Conservation (phyloP, 2,888 invertebrate species). For the Harpagoxenus sublaevis region DNA sequence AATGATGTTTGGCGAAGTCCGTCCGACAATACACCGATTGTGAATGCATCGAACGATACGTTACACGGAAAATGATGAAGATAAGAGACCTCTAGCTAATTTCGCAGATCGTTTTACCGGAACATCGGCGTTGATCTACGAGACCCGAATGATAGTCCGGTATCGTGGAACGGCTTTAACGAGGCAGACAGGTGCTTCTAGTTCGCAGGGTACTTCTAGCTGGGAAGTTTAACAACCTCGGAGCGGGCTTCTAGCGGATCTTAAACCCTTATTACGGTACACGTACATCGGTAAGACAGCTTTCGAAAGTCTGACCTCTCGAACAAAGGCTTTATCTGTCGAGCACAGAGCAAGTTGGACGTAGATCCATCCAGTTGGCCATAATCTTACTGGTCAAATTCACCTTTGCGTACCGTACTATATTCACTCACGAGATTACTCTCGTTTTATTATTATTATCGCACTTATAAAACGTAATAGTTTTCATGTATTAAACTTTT, state of each 20-base stretch:
- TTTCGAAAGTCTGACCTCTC: conserved; percentile 70
- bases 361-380: conserved; percentile 40
- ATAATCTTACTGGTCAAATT: conserved; percentile 41
- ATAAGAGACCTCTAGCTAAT: conserved; percentile 35
- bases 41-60: background rate
- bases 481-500: background rate
- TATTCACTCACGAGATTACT: conserved; percentile 7
- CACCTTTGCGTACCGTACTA: conserved; percentile 12
- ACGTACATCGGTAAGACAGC: conserved; percentile 62
- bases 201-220: conserved; percentile 65
- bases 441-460: background rate
- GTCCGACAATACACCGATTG: background rate
- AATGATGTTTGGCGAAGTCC: background rate
- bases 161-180: conserved; percentile 68
- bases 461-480: background rate
- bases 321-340: conserved; percentile 66
- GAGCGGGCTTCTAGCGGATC: conserved; percentile 63
- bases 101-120: conserved; percentile 36
- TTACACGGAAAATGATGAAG: background rate
- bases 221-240: conserved; percentile 68
- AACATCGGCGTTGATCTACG: conserved; percentile 29
- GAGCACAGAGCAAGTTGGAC: conserved; percentile 22
- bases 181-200: conserved; percentile 66
- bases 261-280: conserved; percentile 73
- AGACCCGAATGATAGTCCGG: conserved; percentile 49